Conservation (phyloP, 2,797 vertebrate species). For the Acanthis flammea region DNA sequence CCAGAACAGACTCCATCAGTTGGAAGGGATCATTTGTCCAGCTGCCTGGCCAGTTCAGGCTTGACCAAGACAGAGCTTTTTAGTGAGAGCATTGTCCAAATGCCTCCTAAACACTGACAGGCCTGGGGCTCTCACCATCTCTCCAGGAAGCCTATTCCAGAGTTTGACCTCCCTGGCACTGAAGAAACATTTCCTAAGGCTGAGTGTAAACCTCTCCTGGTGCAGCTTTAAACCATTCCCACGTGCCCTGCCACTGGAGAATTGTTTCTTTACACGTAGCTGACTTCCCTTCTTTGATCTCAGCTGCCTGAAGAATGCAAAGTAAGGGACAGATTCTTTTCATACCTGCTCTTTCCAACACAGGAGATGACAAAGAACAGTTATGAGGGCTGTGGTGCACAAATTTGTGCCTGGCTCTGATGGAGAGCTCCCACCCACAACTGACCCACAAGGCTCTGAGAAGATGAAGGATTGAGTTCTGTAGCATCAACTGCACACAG, state of each 20-base stretch:
- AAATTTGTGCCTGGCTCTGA: not conserved
- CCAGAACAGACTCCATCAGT: accelerated
- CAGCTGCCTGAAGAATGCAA: not conserved
- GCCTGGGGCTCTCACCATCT: not conserved
- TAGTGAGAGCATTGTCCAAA: not conserved
- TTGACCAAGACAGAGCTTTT: not conserved
- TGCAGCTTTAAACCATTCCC: not conserved
- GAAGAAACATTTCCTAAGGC: not conserved
- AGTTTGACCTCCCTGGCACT: not conserved
- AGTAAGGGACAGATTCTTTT: not conserved
- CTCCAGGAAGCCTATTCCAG: not conserved
- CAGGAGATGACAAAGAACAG: not conserved
- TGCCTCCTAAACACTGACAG: not conserved
- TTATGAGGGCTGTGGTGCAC: not conserved
- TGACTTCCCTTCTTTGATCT: not conserved
- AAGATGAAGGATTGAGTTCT: not conserved
- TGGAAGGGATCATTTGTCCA: not conserved
- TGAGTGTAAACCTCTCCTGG: not conserved
- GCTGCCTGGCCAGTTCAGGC: not conserved
- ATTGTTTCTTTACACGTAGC: not conserved
- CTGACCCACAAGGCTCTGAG: not conserved
- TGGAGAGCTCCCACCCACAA: not conserved
- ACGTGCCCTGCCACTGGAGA: accelerated
- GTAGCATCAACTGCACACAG: no score
- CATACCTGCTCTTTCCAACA: not conserved